phyloP scores from a whole-genome alignment of 2,888 invertebrate species.

The Dolomedes plantarius region DNA sequence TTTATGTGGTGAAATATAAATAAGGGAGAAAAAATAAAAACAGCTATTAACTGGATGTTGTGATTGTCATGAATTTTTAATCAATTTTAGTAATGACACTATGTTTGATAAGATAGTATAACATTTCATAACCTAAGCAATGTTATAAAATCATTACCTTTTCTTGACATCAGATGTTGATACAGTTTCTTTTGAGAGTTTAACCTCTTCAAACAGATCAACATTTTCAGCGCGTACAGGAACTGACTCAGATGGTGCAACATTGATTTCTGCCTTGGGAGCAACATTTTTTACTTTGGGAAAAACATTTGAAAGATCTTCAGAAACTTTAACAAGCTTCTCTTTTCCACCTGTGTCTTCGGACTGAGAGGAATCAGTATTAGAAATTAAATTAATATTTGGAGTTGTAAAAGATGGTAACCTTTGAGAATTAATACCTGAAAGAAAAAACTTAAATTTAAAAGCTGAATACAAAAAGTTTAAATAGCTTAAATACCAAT shows the following conservation, averaged over 20 bases:
- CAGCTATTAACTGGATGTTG: no score
- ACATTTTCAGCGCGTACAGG: conserved; percentile 3
- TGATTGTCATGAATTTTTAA: no score
- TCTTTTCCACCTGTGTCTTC: background rate
- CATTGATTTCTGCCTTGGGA: background rate
- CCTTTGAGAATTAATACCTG: conserved; percentile 53
- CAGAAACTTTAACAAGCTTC: background rate
- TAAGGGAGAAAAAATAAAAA: no score
- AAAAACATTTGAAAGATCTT: conserved; percentile 18
- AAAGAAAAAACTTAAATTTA: background rate
- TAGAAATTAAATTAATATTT: conserved; percentile 4
- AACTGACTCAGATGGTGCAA: background rate
- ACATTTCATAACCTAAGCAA: no score
- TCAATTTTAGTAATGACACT: no score
- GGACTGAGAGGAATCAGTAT: background rate
- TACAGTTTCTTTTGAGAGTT: conserved; percentile 11
- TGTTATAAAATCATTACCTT: no score
- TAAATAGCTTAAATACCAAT: no score
- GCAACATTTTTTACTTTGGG: conserved; percentile 50
- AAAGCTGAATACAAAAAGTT: no score
- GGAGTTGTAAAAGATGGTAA: conserved; percentile 42
- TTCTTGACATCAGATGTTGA: background rate
- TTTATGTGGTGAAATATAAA: no score
- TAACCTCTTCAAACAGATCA: conserved; percentile 53
- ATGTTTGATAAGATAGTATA: no score